These are phyloP conservation scores for Eurosta solidaginis DNA, from an alignment of 1,140 invertebrate species.

Conservation along the genomic window DNA sequence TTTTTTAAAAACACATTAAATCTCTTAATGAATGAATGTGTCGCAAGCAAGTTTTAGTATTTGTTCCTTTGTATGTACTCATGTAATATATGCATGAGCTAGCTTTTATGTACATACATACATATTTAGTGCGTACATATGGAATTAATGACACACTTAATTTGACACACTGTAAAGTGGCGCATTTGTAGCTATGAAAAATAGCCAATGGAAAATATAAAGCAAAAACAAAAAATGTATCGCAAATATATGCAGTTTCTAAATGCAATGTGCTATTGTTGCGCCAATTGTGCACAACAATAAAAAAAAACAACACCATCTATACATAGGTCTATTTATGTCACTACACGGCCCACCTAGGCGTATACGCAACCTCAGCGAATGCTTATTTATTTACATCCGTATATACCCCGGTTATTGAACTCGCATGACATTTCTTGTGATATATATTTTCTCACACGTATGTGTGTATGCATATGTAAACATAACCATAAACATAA, in stretches of 20 bases:
- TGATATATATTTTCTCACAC: background rate
- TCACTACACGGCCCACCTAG: background rate
- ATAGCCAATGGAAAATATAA: background rate
- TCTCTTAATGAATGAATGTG: background rate
- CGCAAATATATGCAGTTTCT: background rate
- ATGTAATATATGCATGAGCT: background rate
- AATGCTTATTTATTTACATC: background rate
- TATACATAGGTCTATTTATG: background rate
- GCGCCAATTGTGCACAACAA: background rate
- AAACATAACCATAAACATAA: background rate
- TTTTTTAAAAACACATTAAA: too few species aligned
- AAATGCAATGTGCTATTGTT: background rate
- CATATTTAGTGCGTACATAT: background rate
- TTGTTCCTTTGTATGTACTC: background rate
- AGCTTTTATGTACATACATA: too few species aligned
- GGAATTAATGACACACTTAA: constrained; percentile 15
- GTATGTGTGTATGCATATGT: background rate
- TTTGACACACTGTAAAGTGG: background rate
- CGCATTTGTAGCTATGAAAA: background rate
- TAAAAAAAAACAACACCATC: background rate
- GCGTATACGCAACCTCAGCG: background rate
- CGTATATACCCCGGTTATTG: background rate
- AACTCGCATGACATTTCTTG: background rate
- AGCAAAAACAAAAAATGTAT: background rate
- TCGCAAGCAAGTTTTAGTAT: background rate